These are phyloP conservation scores for Saccopteryx bilineata DNA, from an alignment of 2,113 vertebrate genomes.

Conservation along the genomic window DNA sequence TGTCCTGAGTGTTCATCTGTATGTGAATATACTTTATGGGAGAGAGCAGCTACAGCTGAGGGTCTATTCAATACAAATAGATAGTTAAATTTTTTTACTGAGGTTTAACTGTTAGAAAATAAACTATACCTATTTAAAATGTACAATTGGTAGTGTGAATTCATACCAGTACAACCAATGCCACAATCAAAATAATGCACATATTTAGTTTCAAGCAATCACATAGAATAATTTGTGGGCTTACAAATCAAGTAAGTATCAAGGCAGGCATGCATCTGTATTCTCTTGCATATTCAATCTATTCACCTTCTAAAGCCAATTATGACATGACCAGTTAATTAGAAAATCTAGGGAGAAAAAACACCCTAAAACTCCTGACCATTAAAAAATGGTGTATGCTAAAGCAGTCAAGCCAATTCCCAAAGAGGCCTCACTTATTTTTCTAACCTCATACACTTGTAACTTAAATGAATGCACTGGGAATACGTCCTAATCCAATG, in stretches of 20 bases:
- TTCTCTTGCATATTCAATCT: constrained; percentile 2
- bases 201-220: constrained; percentile 18
- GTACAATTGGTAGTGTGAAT: neutral
- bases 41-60: neutral
- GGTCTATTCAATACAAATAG: neutral
- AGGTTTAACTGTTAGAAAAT: neutral
- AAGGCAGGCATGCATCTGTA: neutral
- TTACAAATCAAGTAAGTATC: neutral
- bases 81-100: neutral
- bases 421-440: constrained; percentile 82
- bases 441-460: constrained; percentile 83
- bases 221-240: neutral
- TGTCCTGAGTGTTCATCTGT: neutral
- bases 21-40: neutral
- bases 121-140: constrained; percentile 17
- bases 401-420: constrained; percentile 82
- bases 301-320: constrained; percentile 13
- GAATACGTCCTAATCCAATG: constrained; percentile 83
- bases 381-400: constrained; percentile 76
- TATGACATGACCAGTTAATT: neutral
- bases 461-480: constrained; percentile 85
- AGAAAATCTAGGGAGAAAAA: constrained; percentile 29
- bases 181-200: neutral
- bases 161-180: neutral
- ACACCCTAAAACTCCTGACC: constrained; percentile 59